Conservation (phyloP, 2,113 vertebrate genomes). For the Hemibagrus wyckioides region DNA sequence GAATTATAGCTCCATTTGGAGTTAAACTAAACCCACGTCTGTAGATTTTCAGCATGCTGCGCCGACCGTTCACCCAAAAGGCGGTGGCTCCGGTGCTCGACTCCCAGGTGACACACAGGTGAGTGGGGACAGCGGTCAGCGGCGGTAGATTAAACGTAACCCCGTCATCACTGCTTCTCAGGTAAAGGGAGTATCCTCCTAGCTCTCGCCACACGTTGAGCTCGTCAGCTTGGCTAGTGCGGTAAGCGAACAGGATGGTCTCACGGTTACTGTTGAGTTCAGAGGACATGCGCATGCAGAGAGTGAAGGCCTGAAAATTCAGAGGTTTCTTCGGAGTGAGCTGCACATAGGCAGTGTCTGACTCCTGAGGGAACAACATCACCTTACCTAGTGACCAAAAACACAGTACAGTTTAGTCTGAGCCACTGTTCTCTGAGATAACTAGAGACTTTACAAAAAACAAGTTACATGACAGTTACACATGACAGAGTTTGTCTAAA, state of each 20-base stretch:
- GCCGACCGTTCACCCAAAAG: constrained; percentile 73
- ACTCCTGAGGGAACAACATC: constrained; percentile 73
- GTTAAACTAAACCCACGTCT: constrained; percentile 54
- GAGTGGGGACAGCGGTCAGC: constrained; percentile 68
- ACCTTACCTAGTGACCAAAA: constrained; percentile 51
- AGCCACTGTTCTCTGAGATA: too few relatives aligned
- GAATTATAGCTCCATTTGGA: constrained; percentile 68
- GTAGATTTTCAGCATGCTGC: constrained; percentile 72
- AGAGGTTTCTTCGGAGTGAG: constrained; percentile 70
- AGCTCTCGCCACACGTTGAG: constrained; percentile 75
- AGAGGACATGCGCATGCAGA: constrained; percentile 58
- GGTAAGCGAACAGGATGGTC: constrained; percentile 77
- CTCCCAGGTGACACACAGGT: constrained; percentile 77
- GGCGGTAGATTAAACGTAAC: constrained; percentile 65
- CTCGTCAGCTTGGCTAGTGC: constrained; percentile 68
- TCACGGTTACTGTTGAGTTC: constrained; percentile 49
- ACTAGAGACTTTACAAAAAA: too few relatives aligned
- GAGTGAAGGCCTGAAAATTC: constrained; percentile 70
- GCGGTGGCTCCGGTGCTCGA: constrained; percentile 68
- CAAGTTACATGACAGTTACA: too few relatives aligned
- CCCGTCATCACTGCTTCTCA: constrained; percentile 57
- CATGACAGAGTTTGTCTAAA: too few relatives aligned
- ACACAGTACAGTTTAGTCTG: not conserved
- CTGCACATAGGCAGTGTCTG: constrained; percentile 69
- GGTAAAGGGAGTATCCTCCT: constrained; percentile 66